Conservation (phyloP, 2,888 invertebrate genomes). For the Theretra japonica region DNA sequence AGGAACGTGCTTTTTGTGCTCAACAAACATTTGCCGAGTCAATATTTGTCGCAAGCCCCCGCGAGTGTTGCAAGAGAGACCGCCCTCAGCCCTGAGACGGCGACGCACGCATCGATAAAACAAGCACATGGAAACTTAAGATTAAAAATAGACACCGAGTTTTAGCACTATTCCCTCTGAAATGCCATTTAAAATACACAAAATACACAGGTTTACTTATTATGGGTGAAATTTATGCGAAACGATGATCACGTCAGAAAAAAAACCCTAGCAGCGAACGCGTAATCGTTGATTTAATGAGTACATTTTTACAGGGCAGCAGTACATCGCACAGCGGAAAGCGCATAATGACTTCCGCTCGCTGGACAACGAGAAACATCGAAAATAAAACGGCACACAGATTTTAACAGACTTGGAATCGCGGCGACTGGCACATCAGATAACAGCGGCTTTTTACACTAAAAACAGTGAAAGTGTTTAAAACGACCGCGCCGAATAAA, state of each 20-base stretch:
- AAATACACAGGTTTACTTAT: constrained; percentile 39
- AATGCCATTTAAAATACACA: constrained; percentile 35
- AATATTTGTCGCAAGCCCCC: constrained; percentile 76
- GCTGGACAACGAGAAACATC: constrained; percentile 71
- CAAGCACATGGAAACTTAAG: constrained; percentile 29
- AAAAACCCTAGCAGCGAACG: constrained; percentile 53
- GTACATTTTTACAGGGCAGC: constrained; percentile 77
- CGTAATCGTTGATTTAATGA: constrained; percentile 76
- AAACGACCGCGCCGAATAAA: constrained; percentile 8
- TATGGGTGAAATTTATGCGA: constrained; percentile 51
- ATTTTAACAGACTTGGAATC: constrained; percentile 47
- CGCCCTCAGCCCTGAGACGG: constrained; percentile 46
- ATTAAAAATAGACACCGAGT: constrained; percentile 30
- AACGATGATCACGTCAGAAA: constrained; percentile 56
- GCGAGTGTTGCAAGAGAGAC: constrained; percentile 64
- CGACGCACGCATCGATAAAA: constrained; percentile 46
- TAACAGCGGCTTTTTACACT: constrained; percentile 35
- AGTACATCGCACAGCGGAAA: constrained; percentile 75
- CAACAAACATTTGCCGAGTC: constrained; percentile 75
- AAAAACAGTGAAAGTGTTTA: constrained; percentile 32
- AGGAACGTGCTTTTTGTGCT: constrained; percentile 71
- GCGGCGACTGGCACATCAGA: constrained; percentile 44
- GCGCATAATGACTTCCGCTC: constrained; percentile 82
- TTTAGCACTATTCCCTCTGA: neutral
- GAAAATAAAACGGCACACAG: constrained; percentile 67